Evolutionary conservation across 1,140 invertebrate genomes (phyloP).

Genomic region (Mya arenaria): DNA sequence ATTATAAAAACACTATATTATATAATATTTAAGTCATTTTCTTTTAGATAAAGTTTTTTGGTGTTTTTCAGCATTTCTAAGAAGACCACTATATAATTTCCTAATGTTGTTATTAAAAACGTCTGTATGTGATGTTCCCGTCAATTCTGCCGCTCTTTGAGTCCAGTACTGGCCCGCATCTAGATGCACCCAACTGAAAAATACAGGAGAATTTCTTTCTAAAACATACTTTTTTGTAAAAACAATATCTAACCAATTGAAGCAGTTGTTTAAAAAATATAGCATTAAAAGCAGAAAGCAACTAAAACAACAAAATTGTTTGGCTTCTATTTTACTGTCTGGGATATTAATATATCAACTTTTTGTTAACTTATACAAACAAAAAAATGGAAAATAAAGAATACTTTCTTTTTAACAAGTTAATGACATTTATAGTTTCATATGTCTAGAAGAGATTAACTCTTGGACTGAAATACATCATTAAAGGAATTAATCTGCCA

Average conservation of each 20-base stretch:
- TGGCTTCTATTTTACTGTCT: not conserved
- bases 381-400: not conserved
- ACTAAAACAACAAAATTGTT: too few species aligned
- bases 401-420: too few species aligned
- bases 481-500: too few species aligned
- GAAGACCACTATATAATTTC: slow-evolving; percentile 46
- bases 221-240: not conserved
- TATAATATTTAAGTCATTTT: too few species aligned
- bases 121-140: slow-evolving; percentile 43
- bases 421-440: too few species aligned
- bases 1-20: too few species aligned
- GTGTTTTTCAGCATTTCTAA: slow-evolving; percentile 48
- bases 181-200: slow-evolving; percentile 56
- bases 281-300: too few species aligned
- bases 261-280: not conserved
- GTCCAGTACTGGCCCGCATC: slow-evolving; percentile 54
- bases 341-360: not conserved
- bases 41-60: slow-evolving; percentile 23
- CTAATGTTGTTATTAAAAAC: slow-evolving; percentile 47
- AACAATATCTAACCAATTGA: not conserved
- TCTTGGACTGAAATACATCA: too few species aligned
- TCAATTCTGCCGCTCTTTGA: slow-evolving; percentile 52
- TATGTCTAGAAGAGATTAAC: too few species aligned
- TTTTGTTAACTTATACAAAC: not conserved
- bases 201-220: not conserved